Conservation (phyloP, 2,797 vertebrate genomes). For the Sparidentex hasta region DNA sequence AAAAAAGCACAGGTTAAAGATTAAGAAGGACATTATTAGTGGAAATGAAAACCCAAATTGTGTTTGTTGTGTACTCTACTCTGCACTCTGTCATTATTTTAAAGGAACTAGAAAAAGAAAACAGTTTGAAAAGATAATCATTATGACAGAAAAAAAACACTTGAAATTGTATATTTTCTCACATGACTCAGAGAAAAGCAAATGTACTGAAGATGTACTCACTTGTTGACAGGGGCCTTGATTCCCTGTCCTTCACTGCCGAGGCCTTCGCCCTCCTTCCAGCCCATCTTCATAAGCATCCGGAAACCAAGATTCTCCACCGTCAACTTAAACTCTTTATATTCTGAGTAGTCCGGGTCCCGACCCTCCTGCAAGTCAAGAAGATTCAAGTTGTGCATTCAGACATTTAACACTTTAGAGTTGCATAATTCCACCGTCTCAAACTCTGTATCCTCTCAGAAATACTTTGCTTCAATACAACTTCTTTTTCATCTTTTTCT, state of each 20-base stretch:
- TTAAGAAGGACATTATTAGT: too few relatives aligned
- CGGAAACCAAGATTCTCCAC: conserved; percentile 99
- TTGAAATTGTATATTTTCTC: background rate
- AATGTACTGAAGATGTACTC: conserved; percentile 45
- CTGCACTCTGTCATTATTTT: too few relatives aligned
- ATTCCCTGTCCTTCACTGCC: conserved; percentile 95
- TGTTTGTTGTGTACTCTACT: too few relatives aligned
- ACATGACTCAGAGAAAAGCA: background rate
- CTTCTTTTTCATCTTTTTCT: background rate
- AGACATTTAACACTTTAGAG: background rate
- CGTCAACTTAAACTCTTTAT: conserved; percentile 99
- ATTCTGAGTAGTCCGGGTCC: conserved; percentile 98
- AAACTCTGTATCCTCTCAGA: background rate
- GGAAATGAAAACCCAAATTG: too few relatives aligned
- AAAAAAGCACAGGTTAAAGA: too few relatives aligned
- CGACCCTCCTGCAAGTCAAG: conserved; percentile 91
- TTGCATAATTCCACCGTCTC: background rate
- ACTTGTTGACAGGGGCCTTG: conserved; percentile 96
- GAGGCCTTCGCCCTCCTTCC: conserved; percentile 98
- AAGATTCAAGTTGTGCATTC: conserved; percentile 28
- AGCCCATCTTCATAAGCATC: conserved; percentile 99
- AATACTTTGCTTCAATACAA: background rate
- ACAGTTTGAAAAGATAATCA: background rate
- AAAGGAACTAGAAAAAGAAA: too few relatives aligned
- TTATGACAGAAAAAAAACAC: background rate